Percentiles rank a stretch among this genome's conserved stretches.
phyloP scores from a whole-genome alignment of 2,113 vertebrate species.

The Hyaena hyaena region DNA sequence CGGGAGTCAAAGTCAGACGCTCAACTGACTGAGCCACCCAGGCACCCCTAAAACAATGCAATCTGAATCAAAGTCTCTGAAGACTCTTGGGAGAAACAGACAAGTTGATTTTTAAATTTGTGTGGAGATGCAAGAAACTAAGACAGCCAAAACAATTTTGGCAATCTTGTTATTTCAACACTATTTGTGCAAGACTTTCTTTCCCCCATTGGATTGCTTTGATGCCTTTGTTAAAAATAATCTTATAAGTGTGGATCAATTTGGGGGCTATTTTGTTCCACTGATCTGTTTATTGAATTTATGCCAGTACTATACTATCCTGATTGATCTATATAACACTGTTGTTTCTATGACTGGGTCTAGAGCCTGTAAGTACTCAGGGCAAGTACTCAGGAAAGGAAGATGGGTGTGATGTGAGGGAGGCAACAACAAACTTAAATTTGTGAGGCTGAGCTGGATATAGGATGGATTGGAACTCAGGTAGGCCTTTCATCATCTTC shows the following conservation, averaged over 20 bases:
- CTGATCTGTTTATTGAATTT: background rate
- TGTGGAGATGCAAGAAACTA: background rate
- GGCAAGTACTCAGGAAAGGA: background rate
- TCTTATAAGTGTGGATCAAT: background rate
- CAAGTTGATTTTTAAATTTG: background rate
- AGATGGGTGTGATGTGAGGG: background rate
- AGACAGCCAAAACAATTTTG: background rate
- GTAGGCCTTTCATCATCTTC: background rate
- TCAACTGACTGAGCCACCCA: no score
- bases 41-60: background rate
- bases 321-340: background rate
- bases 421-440: background rate
- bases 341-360: background rate
- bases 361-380: background rate
- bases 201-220: background rate
- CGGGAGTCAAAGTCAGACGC: no score
- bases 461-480: background rate
- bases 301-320: background rate
- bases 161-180: background rate
- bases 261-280: background rate
- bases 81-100: background rate
- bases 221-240: background rate
- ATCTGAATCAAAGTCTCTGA: background rate
- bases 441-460: background rate
- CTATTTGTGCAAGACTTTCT: background rate